These are phyloP conservation scores for Lasioglossum figueresi DNA, from an alignment of 2,888 invertebrate genomes.

Conservation along the genomic window DNA sequence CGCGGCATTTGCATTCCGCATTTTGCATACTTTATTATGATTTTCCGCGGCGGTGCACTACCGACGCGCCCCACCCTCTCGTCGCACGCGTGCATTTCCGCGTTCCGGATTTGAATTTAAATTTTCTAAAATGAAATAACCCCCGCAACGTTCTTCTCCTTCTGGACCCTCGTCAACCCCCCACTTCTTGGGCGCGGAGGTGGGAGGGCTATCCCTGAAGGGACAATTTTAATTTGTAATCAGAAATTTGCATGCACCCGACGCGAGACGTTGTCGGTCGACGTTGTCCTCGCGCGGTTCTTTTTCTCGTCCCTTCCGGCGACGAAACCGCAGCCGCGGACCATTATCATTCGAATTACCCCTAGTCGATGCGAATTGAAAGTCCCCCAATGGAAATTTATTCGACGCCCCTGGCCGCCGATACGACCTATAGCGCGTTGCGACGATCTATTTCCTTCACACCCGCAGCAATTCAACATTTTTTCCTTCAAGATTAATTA, in stretches of 20 bases:
- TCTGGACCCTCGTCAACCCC: constrained; percentile 43
- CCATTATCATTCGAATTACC: constrained; percentile 64
- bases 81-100: constrained; percentile 16
- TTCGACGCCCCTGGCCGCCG: constrained; percentile 19
- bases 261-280: constrained; percentile 17
- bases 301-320: not conserved
- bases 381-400: constrained; percentile 57
- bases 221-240: constrained; percentile 72
- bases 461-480: not conserved
- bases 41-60: constrained; percentile 76
- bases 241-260: constrained; percentile 66
- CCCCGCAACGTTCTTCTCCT: constrained; percentile 14
- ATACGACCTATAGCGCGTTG: not conserved
- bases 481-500: too few relatives aligned
- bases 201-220: constrained; percentile 15
- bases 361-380: constrained; percentile 54
- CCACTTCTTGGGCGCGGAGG: not conserved
- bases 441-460: not conserved
- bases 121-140: constrained; percentile 69
- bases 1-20: constrained; percentile 80
- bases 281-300: constrained; percentile 7
- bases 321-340: constrained; percentile 14
- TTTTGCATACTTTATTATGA: constrained; percentile 80
- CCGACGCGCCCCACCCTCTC: constrained; percentile 23
- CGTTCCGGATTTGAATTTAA: constrained; percentile 67